Conservation (phyloP, 1,140 invertebrate genomes). For the Ips typographus region DNA sequence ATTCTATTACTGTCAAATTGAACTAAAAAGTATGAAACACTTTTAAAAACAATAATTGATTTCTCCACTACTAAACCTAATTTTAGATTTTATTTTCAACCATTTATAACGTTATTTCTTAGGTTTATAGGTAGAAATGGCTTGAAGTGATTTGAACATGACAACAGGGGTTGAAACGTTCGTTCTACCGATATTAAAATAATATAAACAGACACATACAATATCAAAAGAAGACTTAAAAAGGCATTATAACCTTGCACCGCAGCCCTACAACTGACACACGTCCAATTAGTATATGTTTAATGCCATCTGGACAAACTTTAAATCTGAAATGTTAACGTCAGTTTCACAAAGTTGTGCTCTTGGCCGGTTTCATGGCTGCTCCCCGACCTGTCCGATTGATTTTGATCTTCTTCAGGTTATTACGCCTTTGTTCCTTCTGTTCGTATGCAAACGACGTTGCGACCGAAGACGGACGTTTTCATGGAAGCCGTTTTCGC, state of each 20-base stretch:
- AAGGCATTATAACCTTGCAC: conserved; percentile 15
- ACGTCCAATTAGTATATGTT: conserved; percentile 47
- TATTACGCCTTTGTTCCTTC: conserved; percentile 46
- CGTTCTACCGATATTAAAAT: conserved; percentile 1
- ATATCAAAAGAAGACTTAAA: conserved; percentile 22
- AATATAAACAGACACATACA: not conserved
- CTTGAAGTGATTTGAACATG: too few species aligned
- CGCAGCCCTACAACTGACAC: conserved; percentile 34
- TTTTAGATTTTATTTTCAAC: too few species aligned
- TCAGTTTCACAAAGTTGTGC: conserved; percentile 29
- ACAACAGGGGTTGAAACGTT: not conserved
- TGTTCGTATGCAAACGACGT: conserved; percentile 43
- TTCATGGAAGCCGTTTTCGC: conserved; percentile 30
- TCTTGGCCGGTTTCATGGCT: conserved; percentile 37
- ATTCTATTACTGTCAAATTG: too few species aligned
- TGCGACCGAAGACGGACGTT: conserved; percentile 24
- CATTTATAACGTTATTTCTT: too few species aligned
- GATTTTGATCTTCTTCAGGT: conserved; percentile 46
- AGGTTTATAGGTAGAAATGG: too few species aligned
- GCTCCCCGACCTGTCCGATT: conserved; percentile 36
- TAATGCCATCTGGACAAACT: conserved; percentile 43
- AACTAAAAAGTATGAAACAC: too few species aligned
- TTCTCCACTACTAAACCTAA: too few species aligned
- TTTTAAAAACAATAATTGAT: too few species aligned
- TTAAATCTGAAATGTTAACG: conserved; percentile 42